These are phyloP conservation scores for Rhinatrema bivittatum DNA, from an alignment of 2,797 vertebrate species.

Conservation along the genomic window DNA sequence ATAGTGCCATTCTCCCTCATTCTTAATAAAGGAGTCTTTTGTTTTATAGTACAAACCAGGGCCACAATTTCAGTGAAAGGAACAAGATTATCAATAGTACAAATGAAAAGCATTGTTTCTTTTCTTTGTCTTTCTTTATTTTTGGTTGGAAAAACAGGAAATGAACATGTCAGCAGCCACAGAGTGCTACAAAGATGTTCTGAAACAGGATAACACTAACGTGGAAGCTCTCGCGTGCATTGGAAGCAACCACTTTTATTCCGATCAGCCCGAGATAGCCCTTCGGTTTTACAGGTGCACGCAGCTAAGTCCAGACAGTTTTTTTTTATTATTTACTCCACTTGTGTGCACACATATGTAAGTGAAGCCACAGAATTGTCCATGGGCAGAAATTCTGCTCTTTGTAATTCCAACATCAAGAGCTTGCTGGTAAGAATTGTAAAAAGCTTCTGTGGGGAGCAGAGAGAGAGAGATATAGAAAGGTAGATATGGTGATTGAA, in stretches of 20 bases:
- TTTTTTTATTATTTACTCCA: too few species aligned
- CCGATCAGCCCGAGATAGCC: slow-evolving; percentile 91
- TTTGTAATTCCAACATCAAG: too few species aligned
- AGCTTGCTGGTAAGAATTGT: too few species aligned
- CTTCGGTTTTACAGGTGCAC: slow-evolving; percentile 89
- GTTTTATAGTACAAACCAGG: neutral
- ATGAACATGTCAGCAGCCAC: slow-evolving; percentile 84
- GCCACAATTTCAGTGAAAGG: slow-evolving; percentile 2
- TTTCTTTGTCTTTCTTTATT: slow-evolving; percentile 3
- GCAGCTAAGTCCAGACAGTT: too few species aligned
- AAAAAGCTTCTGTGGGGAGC: too few species aligned
- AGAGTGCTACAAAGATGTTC: slow-evolving; percentile 89
- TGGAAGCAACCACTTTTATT: slow-evolving; percentile 95
- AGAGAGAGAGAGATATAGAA: too few species aligned
- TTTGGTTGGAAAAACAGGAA: slow-evolving; percentile 60
- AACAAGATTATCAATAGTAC: slow-evolving; percentile 1
- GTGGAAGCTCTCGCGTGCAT: slow-evolving; percentile 95
- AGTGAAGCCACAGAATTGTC: too few species aligned
- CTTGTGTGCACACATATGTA: too few species aligned
- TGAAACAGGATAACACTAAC: slow-evolving; percentile 94
- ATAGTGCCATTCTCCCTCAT: too few species aligned
- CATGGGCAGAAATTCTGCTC: too few species aligned
- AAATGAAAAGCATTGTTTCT: neutral
- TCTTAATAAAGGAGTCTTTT: neutral
- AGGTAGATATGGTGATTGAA: too few species aligned